Percentiles rank a stretch among this genome's conserved stretches.
phyloP scores from a whole-genome alignment of 2,888 invertebrate genomes.

The Griposia aprilina region DNA sequence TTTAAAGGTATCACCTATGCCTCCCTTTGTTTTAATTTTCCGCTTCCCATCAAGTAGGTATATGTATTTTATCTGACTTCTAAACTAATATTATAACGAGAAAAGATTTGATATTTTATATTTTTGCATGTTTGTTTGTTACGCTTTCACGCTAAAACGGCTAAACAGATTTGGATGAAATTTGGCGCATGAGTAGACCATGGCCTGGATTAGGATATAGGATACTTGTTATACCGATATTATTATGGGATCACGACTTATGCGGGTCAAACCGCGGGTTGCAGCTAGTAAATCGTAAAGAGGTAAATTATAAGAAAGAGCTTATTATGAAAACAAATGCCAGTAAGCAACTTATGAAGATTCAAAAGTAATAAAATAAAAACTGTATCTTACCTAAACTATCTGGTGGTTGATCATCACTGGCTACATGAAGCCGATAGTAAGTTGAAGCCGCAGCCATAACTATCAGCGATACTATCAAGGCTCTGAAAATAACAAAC shows the following conservation, averaged over 20 bases:
- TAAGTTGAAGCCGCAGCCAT: constrained; percentile 33
- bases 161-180: no score
- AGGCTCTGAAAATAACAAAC: constrained; percentile 22
- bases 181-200: no score
- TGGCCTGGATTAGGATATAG: no score
- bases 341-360: background rate
- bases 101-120: no score
- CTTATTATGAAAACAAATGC: background rate
- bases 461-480: constrained; percentile 12
- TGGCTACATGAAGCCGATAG: constrained; percentile 15
- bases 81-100: no score
- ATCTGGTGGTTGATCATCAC: constrained; percentile 9
- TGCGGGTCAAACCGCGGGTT: no score
- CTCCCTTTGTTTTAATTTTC: background rate
- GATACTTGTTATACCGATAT: no score
- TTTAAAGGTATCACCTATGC: background rate
- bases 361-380: background rate
- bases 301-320: background rate
- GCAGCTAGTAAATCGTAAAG: background rate
- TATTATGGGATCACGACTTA: no score
- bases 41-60: background rate
- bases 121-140: no score
- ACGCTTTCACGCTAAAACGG: no score
- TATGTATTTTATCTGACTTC: no score
- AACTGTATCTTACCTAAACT: constrained; percentile 19